Base-by-base conservation (phyloP, 2,113 vertebrate genomes). In the Haplotaxodon microlepis region DNA sequence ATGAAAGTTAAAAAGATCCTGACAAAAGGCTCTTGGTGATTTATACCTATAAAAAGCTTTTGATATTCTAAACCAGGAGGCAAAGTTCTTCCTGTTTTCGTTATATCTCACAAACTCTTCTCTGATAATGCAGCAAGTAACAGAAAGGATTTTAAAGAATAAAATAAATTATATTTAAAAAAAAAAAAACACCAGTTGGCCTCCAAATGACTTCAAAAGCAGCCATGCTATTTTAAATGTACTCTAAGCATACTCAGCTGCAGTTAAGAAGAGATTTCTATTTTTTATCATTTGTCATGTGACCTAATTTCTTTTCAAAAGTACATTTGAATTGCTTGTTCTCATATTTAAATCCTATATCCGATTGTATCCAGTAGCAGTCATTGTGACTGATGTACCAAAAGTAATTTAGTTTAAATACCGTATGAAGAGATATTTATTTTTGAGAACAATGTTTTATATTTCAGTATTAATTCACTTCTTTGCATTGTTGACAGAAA, bases 381-480 rank as follows among this genome's bases (percentile, higher is more conserved):
- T 86, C 45, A 56, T 76, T 87, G 88, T 92, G 90, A 93, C 84
- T 88, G 93, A 92, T 90, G 80, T 76, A 42, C 79, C 81, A 21
- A 71, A 84, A 89, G 80, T 84, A 85, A 86, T 38, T n/a, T 38
- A 85, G 84, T 91, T 91, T 80, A 84, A 92, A 87, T 82, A 87
- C 83, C 91, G 86, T 87, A 85, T 90, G 88, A 92, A 88, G 29
- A 71, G 16, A 36, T 36, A 82, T 91, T 93, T 81, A 61, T 88
- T 92, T 92, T 61, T 81, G 40, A 87, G 85, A 89, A 82, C 86
- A 79, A 85, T 84, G 87, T 83, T 89, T 93, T 84, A 88, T 80
- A 83, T 91, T 87, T 91, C 91, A 84, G 66, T 89, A 87, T 93
- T 93, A 87, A 93, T 92, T 92, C 84, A 59, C 84, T 87, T 84